Conservation (phyloP, 2,888 invertebrate species). For the Platerodrilus igneus region DNA sequence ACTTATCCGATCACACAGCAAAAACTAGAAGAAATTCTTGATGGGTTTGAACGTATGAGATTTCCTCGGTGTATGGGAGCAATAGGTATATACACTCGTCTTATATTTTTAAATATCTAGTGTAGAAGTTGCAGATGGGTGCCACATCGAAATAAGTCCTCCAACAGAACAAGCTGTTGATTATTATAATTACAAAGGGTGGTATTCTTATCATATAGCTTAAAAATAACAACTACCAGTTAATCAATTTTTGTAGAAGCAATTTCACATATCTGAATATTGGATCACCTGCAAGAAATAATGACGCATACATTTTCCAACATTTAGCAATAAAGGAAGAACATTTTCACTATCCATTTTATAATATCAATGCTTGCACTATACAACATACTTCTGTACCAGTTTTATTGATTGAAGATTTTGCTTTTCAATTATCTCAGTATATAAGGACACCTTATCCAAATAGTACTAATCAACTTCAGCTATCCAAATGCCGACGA, state of each 20-base stretch:
- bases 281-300: no score
- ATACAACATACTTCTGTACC: not conserved
- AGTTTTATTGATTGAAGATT: constrained; percentile 2
- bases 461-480: not conserved
- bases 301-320: not conserved
- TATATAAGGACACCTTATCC: no score
- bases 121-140: not conserved
- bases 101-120: not conserved
- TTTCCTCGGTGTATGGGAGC: not conserved
- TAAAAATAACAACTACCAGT: not conserved
- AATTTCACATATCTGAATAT: not conserved
- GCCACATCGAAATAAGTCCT: constrained; percentile 1
- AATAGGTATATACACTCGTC: not conserved
- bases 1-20: no score
- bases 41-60: not conserved
- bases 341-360: not conserved
- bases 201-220: not conserved
- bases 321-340: not conserved
- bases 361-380: not conserved
- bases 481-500: not conserved
- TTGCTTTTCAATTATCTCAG: constrained; percentile 3
- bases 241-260: not conserved
- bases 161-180: constrained; percentile 1
- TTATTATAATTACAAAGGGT: constrained; percentile 2
- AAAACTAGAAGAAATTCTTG: no score